Evolutionary conservation across 2,113 vertebrate genomes (phyloP).

Genomic region (Corvus cornix): DNA sequence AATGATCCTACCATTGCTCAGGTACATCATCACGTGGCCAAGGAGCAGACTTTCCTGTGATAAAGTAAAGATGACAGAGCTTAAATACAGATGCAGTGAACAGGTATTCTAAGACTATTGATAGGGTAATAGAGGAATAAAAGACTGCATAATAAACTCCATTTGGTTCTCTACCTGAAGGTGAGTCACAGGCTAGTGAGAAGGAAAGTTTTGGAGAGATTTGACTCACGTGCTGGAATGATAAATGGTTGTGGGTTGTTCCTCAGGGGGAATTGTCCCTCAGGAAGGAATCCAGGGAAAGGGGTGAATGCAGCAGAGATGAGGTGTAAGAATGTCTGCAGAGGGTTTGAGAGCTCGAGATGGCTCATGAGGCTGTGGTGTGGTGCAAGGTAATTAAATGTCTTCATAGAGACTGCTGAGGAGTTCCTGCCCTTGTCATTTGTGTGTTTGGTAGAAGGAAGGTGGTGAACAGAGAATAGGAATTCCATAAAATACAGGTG

Average conservation of each 20-base stretch:
- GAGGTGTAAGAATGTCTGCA: background rate
- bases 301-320: background rate
- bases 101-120: constrained; percentile 4
- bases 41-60: background rate
- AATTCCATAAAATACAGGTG: background rate
- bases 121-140: background rate
- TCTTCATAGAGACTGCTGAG: background rate
- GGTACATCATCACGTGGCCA: background rate
- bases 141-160: background rate
- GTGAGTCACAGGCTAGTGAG: constrained; percentile 1
- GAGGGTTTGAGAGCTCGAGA: background rate
- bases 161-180: background rate
- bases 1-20: background rate
- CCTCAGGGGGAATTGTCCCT: background rate
- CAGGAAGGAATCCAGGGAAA: background rate
- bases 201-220: background rate
- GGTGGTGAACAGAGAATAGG: background rate
- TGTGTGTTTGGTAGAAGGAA: background rate
- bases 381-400: background rate
- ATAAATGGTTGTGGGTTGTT: background rate
- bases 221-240: background rate
- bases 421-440: background rate
- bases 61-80: constrained; percentile 17
- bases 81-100: constrained; percentile 6
- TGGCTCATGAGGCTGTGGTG: background rate